A percentile compares a stretch with the other conserved stretches of the same genome.
These are phyloP conservation scores for Spilarctia lutea DNA, from an alignment of 2,888 invertebrate genomes.

Conservation along the genomic window DNA sequence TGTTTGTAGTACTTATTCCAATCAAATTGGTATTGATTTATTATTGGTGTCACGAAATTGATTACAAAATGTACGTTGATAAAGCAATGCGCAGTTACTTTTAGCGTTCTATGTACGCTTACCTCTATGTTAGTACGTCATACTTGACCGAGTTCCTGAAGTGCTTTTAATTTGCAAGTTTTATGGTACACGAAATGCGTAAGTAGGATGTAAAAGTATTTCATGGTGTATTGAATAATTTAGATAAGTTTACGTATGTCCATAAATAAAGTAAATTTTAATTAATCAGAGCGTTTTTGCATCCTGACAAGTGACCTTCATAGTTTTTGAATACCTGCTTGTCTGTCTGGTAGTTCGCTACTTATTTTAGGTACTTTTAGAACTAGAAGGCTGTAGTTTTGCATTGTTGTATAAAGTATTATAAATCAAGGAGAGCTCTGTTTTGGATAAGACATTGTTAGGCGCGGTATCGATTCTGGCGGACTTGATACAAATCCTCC, in stretches of 20 bases:
- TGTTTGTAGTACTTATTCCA: neutral
- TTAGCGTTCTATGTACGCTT: neutral
- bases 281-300: neutral
- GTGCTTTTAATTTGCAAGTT: conserved; percentile 22
- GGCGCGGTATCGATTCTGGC: neutral
- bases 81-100: neutral
- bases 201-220: conserved; percentile 1
- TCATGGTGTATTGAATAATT: neutral
- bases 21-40: neutral
- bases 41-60: neutral
- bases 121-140: conserved; percentile 26
- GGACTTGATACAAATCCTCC: too few relatives aligned
- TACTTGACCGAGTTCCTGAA: conserved; percentile 26
- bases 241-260: neutral
- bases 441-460: neutral
- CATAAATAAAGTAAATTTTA: neutral
- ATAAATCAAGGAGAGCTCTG: neutral
- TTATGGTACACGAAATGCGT: neutral
- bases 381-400: neutral
- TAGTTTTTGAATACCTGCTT: neutral
- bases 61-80: neutral
- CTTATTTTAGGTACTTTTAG: neutral
- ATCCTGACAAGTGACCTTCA: neutral
- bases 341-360: neutral
- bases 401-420: neutral